phyloP scores from a whole-genome alignment of 2,113 vertebrate genomes.

The Onychorhynchus coronatus region DNA sequence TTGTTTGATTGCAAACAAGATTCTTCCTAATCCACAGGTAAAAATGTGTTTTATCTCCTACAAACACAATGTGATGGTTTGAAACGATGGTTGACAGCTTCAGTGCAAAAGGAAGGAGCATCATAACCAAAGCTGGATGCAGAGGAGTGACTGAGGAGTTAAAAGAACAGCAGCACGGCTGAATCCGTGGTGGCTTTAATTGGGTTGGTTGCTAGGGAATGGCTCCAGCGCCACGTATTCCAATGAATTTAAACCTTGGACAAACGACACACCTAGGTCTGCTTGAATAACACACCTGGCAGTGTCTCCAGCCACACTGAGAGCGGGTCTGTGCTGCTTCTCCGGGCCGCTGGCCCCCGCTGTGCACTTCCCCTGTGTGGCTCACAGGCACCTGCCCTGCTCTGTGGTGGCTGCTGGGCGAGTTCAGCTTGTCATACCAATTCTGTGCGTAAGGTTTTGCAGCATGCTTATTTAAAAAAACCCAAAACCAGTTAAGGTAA shows the following conservation, averaged over 20 bases:
- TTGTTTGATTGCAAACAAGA: not conserved
- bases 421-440: not conserved
- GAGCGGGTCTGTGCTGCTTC: not conserved
- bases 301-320: not conserved
- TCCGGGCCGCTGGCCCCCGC: not conserved
- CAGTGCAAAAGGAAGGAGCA: not conserved
- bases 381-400: not conserved
- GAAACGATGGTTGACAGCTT: not conserved
- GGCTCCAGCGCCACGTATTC: not conserved
- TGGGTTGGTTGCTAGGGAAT: conserved; percentile 72
- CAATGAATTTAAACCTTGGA: not conserved
- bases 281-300: not conserved
- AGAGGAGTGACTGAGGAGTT: not conserved
- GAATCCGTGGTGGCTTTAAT: conserved; percentile 64
- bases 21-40: not conserved
- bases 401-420: not conserved
- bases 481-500: not conserved
- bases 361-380: not conserved
- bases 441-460: not conserved
- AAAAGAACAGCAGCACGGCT: not conserved
- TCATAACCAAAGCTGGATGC: not conserved
- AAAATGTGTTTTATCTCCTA: not conserved
- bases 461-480: not conserved
- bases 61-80: not conserved
- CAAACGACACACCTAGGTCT: conserved; percentile 18